Evolutionary conservation across 2,797 vertebrate genomes (phyloP).

Genomic region (Phataginus tetradactyla): DNA sequence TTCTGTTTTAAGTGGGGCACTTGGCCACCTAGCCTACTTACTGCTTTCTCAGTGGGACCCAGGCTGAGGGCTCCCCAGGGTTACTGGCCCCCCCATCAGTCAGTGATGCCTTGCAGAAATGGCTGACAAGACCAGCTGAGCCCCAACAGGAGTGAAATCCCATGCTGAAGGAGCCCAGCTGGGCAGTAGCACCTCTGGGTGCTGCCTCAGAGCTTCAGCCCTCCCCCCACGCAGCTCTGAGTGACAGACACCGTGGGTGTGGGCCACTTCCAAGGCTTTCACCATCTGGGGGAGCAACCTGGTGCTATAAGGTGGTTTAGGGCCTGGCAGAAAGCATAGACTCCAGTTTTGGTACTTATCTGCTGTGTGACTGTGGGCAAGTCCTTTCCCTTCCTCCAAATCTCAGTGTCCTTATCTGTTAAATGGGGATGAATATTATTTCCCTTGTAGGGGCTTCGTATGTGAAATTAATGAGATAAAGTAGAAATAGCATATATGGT

Average conservation of each 20-base stretch:
- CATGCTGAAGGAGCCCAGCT: neutral
- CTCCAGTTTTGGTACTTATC: neutral
- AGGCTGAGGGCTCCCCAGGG: neutral
- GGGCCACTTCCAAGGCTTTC: neutral
- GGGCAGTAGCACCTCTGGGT: neutral
- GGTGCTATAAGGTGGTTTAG: neutral
- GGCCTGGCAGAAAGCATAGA: neutral
- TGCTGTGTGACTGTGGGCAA: neutral
- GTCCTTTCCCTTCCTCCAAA: neutral
- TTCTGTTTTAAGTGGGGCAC: constrained; percentile 46
- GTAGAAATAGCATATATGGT: neutral
- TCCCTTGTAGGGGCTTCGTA: neutral
- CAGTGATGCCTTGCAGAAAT: constrained; percentile 49
- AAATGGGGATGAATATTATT: neutral
- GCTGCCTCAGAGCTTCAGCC: too few species aligned
- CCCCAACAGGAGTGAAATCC: neutral
- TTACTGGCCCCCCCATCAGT: constrained; percentile 19
- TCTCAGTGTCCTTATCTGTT: neutral
- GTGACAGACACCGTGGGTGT: accelerated
- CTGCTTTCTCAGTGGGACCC: constrained; percentile 39
- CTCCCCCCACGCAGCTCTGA: neutral
- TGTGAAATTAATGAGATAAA: neutral
- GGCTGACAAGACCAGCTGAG: constrained; percentile 61
- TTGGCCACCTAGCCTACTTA: constrained; percentile 61
- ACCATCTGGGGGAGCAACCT: neutral